A percentile compares a stretch with the other conserved stretches of the same genome.
These are phyloP conservation scores for Aegithalos caudatus DNA, from an alignment of 2,113 vertebrate species.

Conservation along the genomic window DNA sequence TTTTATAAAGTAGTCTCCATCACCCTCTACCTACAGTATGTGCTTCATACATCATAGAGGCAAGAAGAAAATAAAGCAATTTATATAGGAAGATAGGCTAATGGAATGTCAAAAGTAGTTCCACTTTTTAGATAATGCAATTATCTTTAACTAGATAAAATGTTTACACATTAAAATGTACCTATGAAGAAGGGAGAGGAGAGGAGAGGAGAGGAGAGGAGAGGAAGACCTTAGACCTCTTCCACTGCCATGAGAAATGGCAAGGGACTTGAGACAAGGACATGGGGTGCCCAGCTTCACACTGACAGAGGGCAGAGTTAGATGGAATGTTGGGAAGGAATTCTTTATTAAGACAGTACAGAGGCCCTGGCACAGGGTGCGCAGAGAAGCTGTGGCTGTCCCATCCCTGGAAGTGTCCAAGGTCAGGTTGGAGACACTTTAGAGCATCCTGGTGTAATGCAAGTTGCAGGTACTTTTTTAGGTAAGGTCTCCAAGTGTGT, in stretches of 20 bases:
- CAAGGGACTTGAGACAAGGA: neutral
- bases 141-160: neutral
- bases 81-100: neutral
- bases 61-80: neutral
- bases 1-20: neutral
- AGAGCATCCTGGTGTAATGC: neutral
- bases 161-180: neutral
- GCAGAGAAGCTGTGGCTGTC: neutral
- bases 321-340: neutral
- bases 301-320: neutral
- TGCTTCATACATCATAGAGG: accelerated
- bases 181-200: neutral
- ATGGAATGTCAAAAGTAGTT: neutral
- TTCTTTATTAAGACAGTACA: neutral
- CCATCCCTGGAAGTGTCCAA: neutral
- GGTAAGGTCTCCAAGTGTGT: neutral
- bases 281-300: neutral
- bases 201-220: neutral
- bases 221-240: neutral
- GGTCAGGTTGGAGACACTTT: no score
- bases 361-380: neutral
- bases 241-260: neutral
- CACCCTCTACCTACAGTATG: neutral
- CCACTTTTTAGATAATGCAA: neutral
- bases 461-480: neutral